Evolutionary conservation across 2,797 vertebrate genomes (phyloP), one percentile per base, ranked within the genome.

Genomic region (Aythya fuligula): DNA sequence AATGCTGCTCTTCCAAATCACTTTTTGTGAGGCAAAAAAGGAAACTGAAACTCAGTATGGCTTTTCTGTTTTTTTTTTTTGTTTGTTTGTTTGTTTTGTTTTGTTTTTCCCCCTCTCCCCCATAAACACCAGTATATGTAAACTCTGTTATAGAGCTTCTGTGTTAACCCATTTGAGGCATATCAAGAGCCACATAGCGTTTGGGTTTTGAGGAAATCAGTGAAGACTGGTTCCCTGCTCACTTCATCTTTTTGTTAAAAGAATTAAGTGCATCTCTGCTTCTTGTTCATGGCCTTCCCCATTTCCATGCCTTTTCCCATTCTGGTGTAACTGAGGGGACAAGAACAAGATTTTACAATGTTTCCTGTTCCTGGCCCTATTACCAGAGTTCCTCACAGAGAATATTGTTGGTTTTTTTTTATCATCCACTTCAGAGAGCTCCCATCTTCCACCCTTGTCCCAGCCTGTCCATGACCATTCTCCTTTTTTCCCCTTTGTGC

Each of bases 81-180:
- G 9, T 41, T 20, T 8, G 8, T 9, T 38, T 92, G 36, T 36
- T 36, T 36, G 34, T 79, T 45, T 45, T 41, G 85, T 90, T 64
- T 27, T 41, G 20, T 19, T 8, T 47, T 92, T 45, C 45, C 2
- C 4, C 18, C 43, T 45, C 43, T 45, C 19, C 17, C 22, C 32
- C 16, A 0, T 64, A 82, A 57, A 38, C 78, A 4, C 58, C 60
- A 64, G 20, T 2, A 1, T 24, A 17, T 57, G 12, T 13, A 49
- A 12, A 11, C 28, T 72, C 70, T 6, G 6, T 76, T 67, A 21
- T 32, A 38, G 17, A 36, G 19, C 20, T 64, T 6, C 1, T 45
- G 11, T 6, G 1, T 73, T 71, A 71, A 58, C 13, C 47, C 5
- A 2, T 71, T 75, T 0, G 0, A 90, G 49, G 20, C 49, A 11